A percentile compares a stretch with the other conserved stretches of the same genome.
Evolutionary conservation across 2,888 invertebrate genomes (phyloP).

Genomic region (Siphlonurus alternatus): DNA sequence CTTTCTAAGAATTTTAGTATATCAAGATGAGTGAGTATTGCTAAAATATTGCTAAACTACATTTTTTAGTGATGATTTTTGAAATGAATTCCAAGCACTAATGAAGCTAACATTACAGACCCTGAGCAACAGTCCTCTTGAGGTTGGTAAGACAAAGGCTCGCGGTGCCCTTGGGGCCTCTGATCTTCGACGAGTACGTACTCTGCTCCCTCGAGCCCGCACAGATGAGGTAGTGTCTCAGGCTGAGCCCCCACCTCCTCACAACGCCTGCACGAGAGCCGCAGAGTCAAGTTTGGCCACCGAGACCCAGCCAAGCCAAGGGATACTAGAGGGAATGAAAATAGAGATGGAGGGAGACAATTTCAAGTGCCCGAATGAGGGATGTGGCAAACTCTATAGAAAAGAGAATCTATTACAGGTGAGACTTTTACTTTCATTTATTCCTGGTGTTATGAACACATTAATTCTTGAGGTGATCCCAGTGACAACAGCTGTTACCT

Average conservation of each 20-base stretch:
- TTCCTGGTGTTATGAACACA: no score
- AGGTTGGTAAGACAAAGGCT: background rate
- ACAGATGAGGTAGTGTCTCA: background rate
- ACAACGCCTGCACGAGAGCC: background rate
- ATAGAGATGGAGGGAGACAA: constrained; percentile 25
- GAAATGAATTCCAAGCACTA: no score
- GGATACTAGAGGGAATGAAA: constrained; percentile 1
- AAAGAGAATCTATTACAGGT: constrained; percentile 70
- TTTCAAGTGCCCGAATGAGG: constrained; percentile 57
- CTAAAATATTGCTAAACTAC: no score
- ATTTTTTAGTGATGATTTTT: no score
- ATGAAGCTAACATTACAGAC: no score
- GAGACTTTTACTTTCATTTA: constrained; percentile 9
- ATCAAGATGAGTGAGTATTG: no score
- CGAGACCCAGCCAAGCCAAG: no score
- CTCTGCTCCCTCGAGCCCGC: constrained; percentile 4
- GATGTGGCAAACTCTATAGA: constrained; percentile 76
- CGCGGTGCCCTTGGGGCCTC: background rate
- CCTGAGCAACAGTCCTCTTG: no score
- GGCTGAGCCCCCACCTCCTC: constrained; percentile 1
- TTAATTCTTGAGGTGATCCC: no score
- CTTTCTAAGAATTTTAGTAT: no score
- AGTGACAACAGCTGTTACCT: no score
- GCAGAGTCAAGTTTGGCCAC: no score
- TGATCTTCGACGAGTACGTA: background rate